These are phyloP conservation scores for Stegana nigrithorax DNA, from an alignment of 2,888 invertebrate genomes.

Conservation along the genomic window DNA sequence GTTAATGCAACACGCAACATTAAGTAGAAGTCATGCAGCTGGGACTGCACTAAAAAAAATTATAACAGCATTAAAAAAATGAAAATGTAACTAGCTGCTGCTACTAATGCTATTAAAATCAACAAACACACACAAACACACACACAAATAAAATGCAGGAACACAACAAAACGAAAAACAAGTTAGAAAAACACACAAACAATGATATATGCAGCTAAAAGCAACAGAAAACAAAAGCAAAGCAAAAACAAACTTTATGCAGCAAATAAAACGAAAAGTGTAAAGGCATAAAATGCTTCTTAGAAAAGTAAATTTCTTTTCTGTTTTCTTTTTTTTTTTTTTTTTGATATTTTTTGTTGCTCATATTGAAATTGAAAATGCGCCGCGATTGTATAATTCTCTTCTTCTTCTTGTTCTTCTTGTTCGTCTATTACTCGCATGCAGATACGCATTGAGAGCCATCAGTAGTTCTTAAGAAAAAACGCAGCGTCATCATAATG, in stretches of 20 bases:
- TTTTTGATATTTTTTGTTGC: background rate
- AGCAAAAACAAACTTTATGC: slow-evolving; percentile 38
- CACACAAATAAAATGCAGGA: slow-evolving; percentile 22
- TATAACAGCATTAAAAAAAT: background rate
- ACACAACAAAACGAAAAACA: slow-evolving; percentile 24
- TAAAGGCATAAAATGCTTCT: slow-evolving; percentile 58
- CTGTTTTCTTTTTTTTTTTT: too few species aligned
- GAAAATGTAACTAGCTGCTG: too few species aligned
- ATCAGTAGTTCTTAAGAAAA: slow-evolving; percentile 52
- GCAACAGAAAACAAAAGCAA: slow-evolving; percentile 25
- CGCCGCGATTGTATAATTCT: background rate
- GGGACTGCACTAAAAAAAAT: background rate
- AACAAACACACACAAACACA: slow-evolving; percentile 25
- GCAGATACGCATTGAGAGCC: too few species aligned
- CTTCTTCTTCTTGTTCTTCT: slow-evolving; percentile 8
- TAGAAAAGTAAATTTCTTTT: slow-evolving; percentile 49
- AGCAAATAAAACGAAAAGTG: slow-evolving; percentile 31
- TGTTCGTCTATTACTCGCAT: too few species aligned
- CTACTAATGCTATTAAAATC: background rate
- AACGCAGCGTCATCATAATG: slow-evolving; percentile 39
- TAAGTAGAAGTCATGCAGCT: slow-evolving; percentile 6
- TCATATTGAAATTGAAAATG: background rate
- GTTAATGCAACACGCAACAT: slow-evolving; percentile 24
- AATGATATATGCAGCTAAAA: slow-evolving; percentile 12
- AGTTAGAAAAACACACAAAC: slow-evolving; percentile 18